Base-by-base conservation (phyloP, 1,140 invertebrate species). In the Nephotettix cincticeps region DNA sequence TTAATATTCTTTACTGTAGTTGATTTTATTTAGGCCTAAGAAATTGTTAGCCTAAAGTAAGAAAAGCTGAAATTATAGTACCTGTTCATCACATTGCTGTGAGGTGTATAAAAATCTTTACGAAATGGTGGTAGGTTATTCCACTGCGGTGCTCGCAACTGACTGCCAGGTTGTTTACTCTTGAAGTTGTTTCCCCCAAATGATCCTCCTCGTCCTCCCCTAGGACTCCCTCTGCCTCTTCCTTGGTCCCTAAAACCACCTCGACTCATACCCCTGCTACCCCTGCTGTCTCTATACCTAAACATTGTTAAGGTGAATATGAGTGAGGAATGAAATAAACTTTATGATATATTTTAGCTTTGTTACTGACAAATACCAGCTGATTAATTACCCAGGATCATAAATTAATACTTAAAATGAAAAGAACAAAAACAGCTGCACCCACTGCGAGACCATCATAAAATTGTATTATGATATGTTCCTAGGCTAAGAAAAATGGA, bases 81-180 rank as follows among this genome's bases (percentile, higher is more conserved):
- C 73, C 91, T 86, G 45, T 84, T 87, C 43, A 90, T 78, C 17
- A 93, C 90, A 82, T 90, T 90, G 1, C 87, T 85, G 80, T 95
- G 91, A 64, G 95, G 93, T 69, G 89, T 85, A 79, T 98, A 98
- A 77, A 98, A 94, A 81, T 97, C 91, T 82, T 98, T 98, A 70
- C 91, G 86, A 79, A 98, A 96, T 28, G 90, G 89, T 73, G 89
- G 87, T 27, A 98, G 81, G 69, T 82, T 75, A 74, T 95, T 92
- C 95, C 95, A 98, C 70, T 86, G 87, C 6, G 94, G 94, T 78
- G 93, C 94, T 2, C 91, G 86, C 47, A 97, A 80, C 64, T 86
- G 86, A 67, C 91, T 90, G 63, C 94, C 95, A n/a, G 93, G 89
- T 32, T 80, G 78, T 73, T 81, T 84, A 13, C 78, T 80, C 66